Conservation (phyloP, 1,140 invertebrate species). For the Drosophila elegans region DNA sequence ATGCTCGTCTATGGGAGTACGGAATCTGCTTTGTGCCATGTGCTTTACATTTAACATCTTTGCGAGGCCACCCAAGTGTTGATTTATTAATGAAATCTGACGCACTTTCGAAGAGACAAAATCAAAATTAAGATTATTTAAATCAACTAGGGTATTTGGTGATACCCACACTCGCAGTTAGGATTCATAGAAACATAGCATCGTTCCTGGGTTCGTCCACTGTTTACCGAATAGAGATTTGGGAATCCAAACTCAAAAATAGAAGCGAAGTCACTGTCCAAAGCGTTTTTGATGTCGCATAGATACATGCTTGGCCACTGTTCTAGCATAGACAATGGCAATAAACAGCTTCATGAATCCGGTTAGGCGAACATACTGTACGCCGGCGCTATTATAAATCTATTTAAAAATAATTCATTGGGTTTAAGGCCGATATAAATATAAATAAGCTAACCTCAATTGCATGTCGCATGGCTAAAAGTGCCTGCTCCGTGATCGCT, state of each 20-base stretch:
- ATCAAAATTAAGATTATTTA: not conserved
- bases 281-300: conserved; percentile 61
- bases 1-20: conserved; percentile 57
- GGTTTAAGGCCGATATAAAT: not conserved
- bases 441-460: conserved; percentile 63
- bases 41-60: conserved; percentile 60
- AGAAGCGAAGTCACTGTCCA: conserved; percentile 58
- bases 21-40: conserved; percentile 37
- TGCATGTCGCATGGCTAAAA: conserved; percentile 75
- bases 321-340: conserved; percentile 69
- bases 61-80: conserved; percentile 48
- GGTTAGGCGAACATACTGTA: conserved; percentile 59
- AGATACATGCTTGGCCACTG: conserved; percentile 62
- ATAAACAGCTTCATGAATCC: conserved; percentile 72
- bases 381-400: conserved; percentile 55
- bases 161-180: conserved; percentile 67
- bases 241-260: conserved; percentile 85
- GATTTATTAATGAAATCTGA: conserved; percentile 18
- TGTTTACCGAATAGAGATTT: conserved; percentile 73
- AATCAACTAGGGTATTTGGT: not conserved
- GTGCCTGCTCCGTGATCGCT: conserved; percentile 47
- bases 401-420: conserved; percentile 1
- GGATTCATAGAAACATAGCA: conserved; percentile 61
- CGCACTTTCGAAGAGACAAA: not conserved
- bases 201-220: conserved; percentile 66